Conservation (phyloP, 2,888 invertebrate genomes). For the Lissocephala sabroskyi region DNA sequence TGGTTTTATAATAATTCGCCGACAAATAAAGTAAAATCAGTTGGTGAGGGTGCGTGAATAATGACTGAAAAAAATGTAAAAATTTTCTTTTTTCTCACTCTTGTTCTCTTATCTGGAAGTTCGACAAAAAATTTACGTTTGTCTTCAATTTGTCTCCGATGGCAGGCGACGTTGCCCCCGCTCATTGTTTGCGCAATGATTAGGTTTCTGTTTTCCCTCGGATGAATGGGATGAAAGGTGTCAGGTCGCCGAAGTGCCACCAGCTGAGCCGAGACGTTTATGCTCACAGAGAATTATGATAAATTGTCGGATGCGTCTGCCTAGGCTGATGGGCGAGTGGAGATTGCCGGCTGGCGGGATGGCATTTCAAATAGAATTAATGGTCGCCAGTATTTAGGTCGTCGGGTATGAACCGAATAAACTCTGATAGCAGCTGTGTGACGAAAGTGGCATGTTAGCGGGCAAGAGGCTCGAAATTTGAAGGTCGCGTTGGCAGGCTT, state of each 20-base stretch:
- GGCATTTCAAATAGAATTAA: constrained; percentile 32
- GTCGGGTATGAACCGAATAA: constrained; percentile 29
- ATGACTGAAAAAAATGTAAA: constrained; percentile 32
- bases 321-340: constrained; percentile 5
- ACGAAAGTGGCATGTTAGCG: constrained; percentile 34
- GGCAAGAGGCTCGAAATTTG: no score
- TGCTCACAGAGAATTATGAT: constrained; percentile 51
- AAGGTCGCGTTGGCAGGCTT: no score
- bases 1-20: no score
- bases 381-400: constrained; percentile 17
- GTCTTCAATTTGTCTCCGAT: constrained; percentile 50
- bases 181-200: background rate
- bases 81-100: no score
- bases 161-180: constrained; percentile 18
- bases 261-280: constrained; percentile 41
- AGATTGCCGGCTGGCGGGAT: constrained; percentile 18
- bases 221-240: no score
- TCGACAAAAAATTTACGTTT: constrained; percentile 43
- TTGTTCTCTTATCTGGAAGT: constrained; percentile 22
- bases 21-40: no score
- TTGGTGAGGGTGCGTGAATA: no score
- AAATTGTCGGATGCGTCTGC: constrained; percentile 43
- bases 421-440: constrained; percentile 24
- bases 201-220: background rate
- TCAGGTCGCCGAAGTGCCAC: constrained; percentile 7